Conservation (phyloP, 2,888 invertebrate species). For the Oeneis ivallda region DNA sequence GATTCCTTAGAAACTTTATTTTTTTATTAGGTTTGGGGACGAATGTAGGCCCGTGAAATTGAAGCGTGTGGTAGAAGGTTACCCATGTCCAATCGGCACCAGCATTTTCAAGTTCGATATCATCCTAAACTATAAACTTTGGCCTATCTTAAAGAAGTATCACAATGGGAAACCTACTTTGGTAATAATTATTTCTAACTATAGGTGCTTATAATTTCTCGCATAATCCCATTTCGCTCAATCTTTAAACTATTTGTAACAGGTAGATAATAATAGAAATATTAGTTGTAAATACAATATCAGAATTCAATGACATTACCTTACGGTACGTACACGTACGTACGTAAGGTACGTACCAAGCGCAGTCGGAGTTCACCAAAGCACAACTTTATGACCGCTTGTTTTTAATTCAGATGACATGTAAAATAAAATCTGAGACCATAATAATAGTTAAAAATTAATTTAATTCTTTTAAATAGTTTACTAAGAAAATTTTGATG, state of each 20-base stretch:
- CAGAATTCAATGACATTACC: too few relatives aligned
- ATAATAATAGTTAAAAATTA: not conserved
- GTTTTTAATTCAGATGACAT: not conserved
- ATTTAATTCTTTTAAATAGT: too few relatives aligned
- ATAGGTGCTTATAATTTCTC: not conserved
- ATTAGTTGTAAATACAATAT: too few relatives aligned
- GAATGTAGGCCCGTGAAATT: constrained; percentile 87
- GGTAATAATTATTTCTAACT: constrained; percentile 69
- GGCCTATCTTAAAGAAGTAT: constrained; percentile 85
- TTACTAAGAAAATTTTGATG: too few relatives aligned
- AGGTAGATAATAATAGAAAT: too few relatives aligned
- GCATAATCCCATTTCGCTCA: not conserved
- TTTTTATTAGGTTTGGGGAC: constrained; percentile 83
- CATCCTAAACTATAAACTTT: constrained; percentile 87
- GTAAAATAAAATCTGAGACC: not conserved
- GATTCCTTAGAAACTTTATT: not conserved
- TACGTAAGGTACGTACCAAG: too few relatives aligned
- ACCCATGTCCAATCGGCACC: constrained; percentile 78
- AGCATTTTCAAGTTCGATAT: constrained; percentile 89
- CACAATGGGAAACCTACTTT: constrained; percentile 88
- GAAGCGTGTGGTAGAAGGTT: constrained; percentile 87
- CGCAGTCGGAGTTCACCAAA: not conserved
- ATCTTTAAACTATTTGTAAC: not conserved
- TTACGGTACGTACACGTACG: too few relatives aligned
- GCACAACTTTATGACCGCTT: not conserved